Percentiles rank a stretch among this genome's conserved stretches.
phyloP scores from a whole-genome alignment of 2,888 invertebrate species.

The Rotaria sp. region DNA sequence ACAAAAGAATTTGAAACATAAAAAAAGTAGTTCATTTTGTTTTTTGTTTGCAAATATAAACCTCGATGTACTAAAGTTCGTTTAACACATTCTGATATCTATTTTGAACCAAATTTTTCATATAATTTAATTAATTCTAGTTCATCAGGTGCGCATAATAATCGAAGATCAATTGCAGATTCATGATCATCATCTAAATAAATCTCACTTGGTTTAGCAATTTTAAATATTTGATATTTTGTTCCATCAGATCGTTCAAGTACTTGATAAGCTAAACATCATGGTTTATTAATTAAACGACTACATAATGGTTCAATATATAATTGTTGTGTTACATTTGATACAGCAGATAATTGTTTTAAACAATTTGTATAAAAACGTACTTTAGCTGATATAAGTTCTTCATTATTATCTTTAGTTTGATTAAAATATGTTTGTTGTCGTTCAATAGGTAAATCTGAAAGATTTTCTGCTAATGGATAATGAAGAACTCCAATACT shows the following conservation, averaged over 20 bases:
- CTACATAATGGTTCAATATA: background rate
- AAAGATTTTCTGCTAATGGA: background rate
- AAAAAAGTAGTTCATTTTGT: too few species aligned
- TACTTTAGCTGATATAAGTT: background rate
- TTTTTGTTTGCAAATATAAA: too few species aligned
- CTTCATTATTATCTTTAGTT: background rate
- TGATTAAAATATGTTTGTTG: background rate
- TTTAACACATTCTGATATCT: background rate
- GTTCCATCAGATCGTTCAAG: background rate
- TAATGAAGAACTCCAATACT: background rate
- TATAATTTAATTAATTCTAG: background rate
- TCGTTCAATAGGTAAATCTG: background rate
- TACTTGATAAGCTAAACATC: background rate
- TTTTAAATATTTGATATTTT: background rate
- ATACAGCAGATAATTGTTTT: background rate
- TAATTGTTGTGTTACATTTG: background rate
- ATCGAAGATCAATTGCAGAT: background rate
- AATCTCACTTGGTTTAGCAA: background rate
- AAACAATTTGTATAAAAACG: background rate
- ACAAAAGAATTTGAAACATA: too few species aligned
- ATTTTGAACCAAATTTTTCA: background rate
- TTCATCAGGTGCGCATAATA: background rate
- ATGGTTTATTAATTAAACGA: background rate
- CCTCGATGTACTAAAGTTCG: background rate
- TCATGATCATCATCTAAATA: conserved; percentile 20